Percentiles rank a stretch among this genome's conserved stretches.
Evolutionary conservation across 2,888 invertebrate genomes (phyloP).

Genomic region (Aphidoletes aphidimyza): DNA sequence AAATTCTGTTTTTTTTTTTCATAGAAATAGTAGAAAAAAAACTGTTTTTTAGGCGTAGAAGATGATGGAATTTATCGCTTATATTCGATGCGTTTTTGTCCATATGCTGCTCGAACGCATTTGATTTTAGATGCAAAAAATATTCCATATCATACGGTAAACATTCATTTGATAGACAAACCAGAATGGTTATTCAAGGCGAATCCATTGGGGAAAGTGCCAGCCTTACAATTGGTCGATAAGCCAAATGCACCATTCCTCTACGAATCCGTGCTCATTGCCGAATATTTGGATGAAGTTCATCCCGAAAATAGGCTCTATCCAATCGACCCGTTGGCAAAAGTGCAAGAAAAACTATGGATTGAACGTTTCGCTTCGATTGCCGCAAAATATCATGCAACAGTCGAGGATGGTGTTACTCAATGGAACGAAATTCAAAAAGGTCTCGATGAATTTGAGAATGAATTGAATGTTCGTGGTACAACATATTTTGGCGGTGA

Average conservation of each 20-base stretch:
- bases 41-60: no score
- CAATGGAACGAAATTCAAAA: background rate
- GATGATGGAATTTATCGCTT: no score
- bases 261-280: constrained; percentile 82
- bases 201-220: constrained; percentile 76
- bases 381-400: constrained; percentile 60
- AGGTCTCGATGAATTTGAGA: constrained; percentile 68
- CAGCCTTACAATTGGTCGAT: constrained; percentile 77
- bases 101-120: constrained; percentile 81
- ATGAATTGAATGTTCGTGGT: constrained; percentile 72
- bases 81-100: constrained; percentile 88
- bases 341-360: constrained; percentile 65
- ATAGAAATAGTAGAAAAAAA: no score
- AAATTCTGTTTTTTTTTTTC: no score
- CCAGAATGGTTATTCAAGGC: constrained; percentile 84
- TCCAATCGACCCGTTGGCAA: constrained; percentile 71
- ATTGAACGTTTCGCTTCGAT: constrained; percentile 64
- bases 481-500: constrained; percentile 75
- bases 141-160: constrained; percentile 79
- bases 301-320: constrained; percentile 75
- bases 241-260: constrained; percentile 71
- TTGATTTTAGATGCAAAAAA: constrained; percentile 82
- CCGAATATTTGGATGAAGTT: constrained; percentile 84
- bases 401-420: background rate
- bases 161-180: constrained; percentile 78